Evolutionary conservation across 1,140 invertebrate species (phyloP).

Genomic region (Halictus rubicundus): DNA sequence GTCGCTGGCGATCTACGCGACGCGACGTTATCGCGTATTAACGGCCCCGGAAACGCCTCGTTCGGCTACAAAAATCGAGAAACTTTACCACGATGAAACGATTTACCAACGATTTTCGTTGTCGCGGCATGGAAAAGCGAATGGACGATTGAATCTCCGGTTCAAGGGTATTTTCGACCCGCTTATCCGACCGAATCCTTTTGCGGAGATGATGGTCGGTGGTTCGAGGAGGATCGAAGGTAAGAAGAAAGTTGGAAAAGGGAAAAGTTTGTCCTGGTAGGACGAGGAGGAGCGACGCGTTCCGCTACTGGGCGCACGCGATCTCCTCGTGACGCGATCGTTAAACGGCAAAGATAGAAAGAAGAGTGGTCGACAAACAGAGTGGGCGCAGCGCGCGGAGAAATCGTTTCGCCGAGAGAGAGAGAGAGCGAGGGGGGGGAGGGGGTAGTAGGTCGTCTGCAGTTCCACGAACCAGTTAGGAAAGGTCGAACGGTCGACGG

Average conservation of each 20-base stretch:
- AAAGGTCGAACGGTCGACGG: conserved; percentile 41
- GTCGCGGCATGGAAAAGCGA: too few species aligned
- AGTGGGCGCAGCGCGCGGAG: not conserved
- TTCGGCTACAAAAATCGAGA: too few species aligned
- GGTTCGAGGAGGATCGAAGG: not conserved
- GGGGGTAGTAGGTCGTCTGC: too few species aligned
- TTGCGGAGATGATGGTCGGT: not conserved
- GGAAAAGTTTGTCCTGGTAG: not conserved
- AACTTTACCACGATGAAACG: too few species aligned
- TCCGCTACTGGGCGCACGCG: conserved; percentile 12
- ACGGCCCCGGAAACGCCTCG: too few species aligned
- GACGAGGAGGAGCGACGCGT: not conserved
- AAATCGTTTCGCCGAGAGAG: not conserved
- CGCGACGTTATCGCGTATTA: too few species aligned
- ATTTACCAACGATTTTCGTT: too few species aligned
- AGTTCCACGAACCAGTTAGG: conserved; percentile 13
- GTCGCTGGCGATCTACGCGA: too few species aligned
- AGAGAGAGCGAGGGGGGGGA: too few species aligned
- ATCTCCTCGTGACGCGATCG: conserved; percentile 39
- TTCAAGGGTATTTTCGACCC: too few species aligned
- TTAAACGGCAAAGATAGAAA: conserved; percentile 5
- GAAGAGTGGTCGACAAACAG: conserved; percentile 14
- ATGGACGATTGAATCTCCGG: too few species aligned
- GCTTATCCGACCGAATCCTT: too few species aligned
- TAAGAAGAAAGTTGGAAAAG: not conserved